A percentile compares a stretch with the other conserved stretches of the same genome.
These are phyloP conservation scores for Diacarnus erythraeanus DNA, from an alignment of 37 sponge, comb jelly and placozoan genomes.

Conservation along the genomic window DNA sequence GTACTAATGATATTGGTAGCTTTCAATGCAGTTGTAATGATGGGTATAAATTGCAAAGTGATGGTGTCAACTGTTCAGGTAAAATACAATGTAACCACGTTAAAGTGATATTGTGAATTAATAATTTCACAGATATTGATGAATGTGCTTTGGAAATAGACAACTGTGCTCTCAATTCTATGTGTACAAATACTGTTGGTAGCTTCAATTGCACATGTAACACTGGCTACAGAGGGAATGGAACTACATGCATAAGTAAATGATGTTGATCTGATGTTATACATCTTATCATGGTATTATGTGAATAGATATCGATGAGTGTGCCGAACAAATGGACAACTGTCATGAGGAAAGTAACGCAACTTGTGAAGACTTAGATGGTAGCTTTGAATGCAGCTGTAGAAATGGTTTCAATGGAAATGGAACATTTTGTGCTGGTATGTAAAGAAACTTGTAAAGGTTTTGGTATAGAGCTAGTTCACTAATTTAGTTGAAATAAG, in stretches of 20 bases:
- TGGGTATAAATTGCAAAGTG: background rate
- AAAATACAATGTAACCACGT: background rate
- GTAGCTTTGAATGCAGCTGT: slow-evolving; percentile 54
- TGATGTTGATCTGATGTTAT: too few relatives aligned
- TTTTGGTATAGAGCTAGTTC: too few relatives aligned
- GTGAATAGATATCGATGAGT: slow-evolving; percentile 45
- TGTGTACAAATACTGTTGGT: slow-evolving; percentile 48
- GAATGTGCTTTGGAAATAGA: background rate
- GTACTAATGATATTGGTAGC: slow-evolving; percentile 41
- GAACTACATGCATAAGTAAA: slow-evolving; percentile 12
- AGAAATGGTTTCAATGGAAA: slow-evolving; percentile 16
- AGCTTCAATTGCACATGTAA: slow-evolving; percentile 38
- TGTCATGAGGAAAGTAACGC: slow-evolving; percentile 27
- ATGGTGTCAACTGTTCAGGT: slow-evolving; percentile 4
- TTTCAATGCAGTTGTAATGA: slow-evolving; percentile 1
- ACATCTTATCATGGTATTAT: background rate
- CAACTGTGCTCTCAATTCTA: slow-evolving; percentile 27
- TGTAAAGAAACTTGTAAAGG: too few relatives aligned
- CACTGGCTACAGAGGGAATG: slow-evolving; percentile 18
- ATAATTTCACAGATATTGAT: slow-evolving; percentile 31
- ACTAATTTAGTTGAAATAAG: too few relatives aligned
- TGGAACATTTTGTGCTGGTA: slow-evolving; percentile 35
- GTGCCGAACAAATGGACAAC: background rate
- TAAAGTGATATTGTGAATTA: background rate
- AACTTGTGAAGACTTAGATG: slow-evolving; percentile 38